Base-by-base conservation (phyloP, 2,888 invertebrate genomes). In the Lamellibrachia columna region DNA sequence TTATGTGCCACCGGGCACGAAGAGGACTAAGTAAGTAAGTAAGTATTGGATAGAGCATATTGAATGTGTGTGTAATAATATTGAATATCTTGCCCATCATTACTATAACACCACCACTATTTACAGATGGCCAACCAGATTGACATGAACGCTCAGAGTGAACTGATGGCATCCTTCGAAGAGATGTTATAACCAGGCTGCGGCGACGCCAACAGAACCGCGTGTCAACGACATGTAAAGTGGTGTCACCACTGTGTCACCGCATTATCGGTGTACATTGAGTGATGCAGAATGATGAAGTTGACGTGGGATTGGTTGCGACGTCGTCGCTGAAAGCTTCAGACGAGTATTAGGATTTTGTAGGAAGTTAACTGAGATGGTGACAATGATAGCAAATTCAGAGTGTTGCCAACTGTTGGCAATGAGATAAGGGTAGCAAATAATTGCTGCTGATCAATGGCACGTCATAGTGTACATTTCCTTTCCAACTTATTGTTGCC, bases 131-230 rank as follows among this genome's bases (percentile, higher is more conserved):
- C 98, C 93, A 98, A 98, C 94, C 98, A 98, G 97, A 99, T 99
- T 96, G 99, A 99, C 97, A 99, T 99, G 99, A 99, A 99, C 97
- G 98, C 98, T 98, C 99, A 99, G 97, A 99, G 99, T 97, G 99
- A 99, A 97, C 97, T 99, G 97, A 99, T 99, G 99, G 99, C 99
- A 96, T 98, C 98, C 95, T 99, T 99, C 97, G 99, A 99, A 97
- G 99, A 99, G 97, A 96, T 95, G 94, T 94, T 96, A 94, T 96
- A 95, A 95, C 91, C 55, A 75, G 75, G 22, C 75, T 75, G 75
- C 75, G 75, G 75, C 75, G 75, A 75, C 75, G 75, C 75, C 75
- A 75, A 75, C 75, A 75, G 75, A 75, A 75, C 75, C 75, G 75
- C 75, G 22, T 75, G 75, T 75, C 75, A 75, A 22, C 75, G 15